A percentile compares a stretch with the other conserved stretches of the same genome.
phyloP scores from a whole-genome alignment of 2,797 vertebrate species.

The Hapalemur alaotrensis region DNA sequence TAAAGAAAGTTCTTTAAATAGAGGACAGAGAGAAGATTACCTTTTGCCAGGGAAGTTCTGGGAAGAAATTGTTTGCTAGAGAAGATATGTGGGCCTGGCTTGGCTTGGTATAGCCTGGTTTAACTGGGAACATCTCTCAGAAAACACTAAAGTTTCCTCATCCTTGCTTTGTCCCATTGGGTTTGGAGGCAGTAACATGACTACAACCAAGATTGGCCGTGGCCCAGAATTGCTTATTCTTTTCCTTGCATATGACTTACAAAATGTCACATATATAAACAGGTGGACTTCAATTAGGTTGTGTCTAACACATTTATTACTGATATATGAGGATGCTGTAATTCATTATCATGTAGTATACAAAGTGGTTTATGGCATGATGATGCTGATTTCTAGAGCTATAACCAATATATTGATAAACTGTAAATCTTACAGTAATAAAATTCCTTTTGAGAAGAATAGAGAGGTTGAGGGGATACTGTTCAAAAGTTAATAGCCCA shows the following conservation, averaged over 20 bases:
- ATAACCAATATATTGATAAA: background rate
- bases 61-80: background rate
- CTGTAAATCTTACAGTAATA: conserved; percentile 12
- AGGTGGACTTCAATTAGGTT: background rate
- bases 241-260: background rate
- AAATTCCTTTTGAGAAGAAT: background rate
- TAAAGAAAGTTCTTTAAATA: background rate
- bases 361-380: background rate
- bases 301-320: background rate
- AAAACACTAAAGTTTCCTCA: background rate
- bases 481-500: background rate
- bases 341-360: background rate
- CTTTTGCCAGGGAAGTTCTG: background rate
- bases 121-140: background rate
- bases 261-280: background rate
- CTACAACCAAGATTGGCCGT: background rate
- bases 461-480: background rate
- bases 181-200: background rate
- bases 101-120: background rate
- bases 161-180: background rate
- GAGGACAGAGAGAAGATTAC: background rate
- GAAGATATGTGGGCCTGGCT: background rate
- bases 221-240: background rate
- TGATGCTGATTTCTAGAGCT: background rate
- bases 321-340: background rate